These are phyloP conservation scores for Drosophila greeni DNA, from an alignment of 2,888 invertebrate species.

Conservation along the genomic window DNA sequence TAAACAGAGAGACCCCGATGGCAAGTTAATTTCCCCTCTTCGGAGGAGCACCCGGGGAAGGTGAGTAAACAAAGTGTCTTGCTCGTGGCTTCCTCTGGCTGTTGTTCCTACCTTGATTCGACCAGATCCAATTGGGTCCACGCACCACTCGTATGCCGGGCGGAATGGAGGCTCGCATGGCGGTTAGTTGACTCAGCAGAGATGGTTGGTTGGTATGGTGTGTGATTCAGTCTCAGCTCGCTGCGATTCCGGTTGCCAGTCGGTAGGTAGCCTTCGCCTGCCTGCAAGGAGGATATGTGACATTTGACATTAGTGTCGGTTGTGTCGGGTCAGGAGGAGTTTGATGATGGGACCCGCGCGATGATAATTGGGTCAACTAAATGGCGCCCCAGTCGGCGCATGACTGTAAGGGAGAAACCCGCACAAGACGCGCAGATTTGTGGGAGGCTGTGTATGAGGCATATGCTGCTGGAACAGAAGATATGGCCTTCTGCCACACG, in stretches of 20 bases:
- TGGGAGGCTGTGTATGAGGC: slow-evolving; percentile 11
- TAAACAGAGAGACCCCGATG: slow-evolving; percentile 50
- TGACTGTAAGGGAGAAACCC: slow-evolving; percentile 58
- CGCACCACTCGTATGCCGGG: slow-evolving; percentile 88
- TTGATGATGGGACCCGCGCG: slow-evolving; percentile 45
- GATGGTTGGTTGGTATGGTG: not conserved
- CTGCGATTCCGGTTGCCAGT: slow-evolving; percentile 34
- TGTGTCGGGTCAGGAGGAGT: slow-evolving; percentile 14
- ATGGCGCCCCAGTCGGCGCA: slow-evolving; percentile 59
- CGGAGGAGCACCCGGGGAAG: not conserved
- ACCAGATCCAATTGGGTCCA: slow-evolving; percentile 91
- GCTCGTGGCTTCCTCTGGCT: slow-evolving; percentile 6
- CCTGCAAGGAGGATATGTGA: slow-evolving; percentile 32
- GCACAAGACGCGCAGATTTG: slow-evolving; percentile 11
- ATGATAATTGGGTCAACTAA: slow-evolving; percentile 48
- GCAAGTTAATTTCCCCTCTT: slow-evolving; percentile 54
- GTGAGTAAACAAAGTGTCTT: slow-evolving; percentile 19
- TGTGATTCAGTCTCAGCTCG: slow-evolving; percentile 19
- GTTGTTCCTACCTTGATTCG: slow-evolving; percentile 82
- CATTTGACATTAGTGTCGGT: slow-evolving; percentile 45
- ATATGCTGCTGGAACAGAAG: slow-evolving; percentile 9
- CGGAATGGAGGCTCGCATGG: slow-evolving; percentile 79
- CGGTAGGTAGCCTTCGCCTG: slow-evolving; percentile 31
- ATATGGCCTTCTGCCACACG: slow-evolving; percentile 12
- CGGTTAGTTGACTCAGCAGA: slow-evolving; percentile 34